A percentile compares a stretch with the other conserved stretches of the same genome.
Conservation (phyloP, 1,140 invertebrate species). For the Drosophila punjabiensis region DNA sequence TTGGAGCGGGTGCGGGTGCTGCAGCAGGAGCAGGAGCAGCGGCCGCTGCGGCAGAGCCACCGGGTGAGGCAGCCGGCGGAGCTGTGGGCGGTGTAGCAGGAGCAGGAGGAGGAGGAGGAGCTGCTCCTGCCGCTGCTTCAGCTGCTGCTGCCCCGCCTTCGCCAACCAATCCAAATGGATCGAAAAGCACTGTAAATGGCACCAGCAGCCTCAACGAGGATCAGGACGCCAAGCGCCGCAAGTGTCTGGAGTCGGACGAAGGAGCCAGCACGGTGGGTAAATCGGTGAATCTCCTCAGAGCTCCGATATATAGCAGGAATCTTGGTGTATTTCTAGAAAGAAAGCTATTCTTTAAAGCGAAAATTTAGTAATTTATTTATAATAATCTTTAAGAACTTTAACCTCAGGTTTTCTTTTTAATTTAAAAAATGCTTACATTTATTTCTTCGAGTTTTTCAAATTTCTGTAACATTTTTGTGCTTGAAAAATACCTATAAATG, state of each 20-base stretch:
- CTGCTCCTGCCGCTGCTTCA: neutral
- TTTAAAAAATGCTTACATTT: no score
- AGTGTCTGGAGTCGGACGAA: constrained; percentile 68
- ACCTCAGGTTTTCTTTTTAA: no score
- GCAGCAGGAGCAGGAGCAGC: constrained; percentile 11
- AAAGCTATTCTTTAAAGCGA: no score
- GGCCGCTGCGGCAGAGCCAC: constrained; percentile 14
- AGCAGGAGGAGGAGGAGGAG: constrained; percentile 25
- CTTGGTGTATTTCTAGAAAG: no score
- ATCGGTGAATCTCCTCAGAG: neutral
- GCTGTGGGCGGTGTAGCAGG: constrained; percentile 18
- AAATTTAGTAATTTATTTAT: no score
- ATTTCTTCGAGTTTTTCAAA: neutral
- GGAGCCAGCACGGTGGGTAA: constrained; percentile 74
- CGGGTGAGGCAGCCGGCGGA: constrained; percentile 14
- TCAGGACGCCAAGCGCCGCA: constrained; percentile 72
- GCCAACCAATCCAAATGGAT: constrained; percentile 21
- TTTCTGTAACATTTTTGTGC: neutral
- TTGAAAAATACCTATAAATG: neutral
- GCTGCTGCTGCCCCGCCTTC: constrained; percentile 9
- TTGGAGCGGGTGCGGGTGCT: constrained; percentile 18
- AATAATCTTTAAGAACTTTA: no score
- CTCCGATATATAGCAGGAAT: no score
- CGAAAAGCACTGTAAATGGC: constrained; percentile 24
- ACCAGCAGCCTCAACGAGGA: constrained; percentile 45